phyloP scores from a whole-genome alignment of 2,113 vertebrate genomes.

The Leptocoma aspasia region DNA sequence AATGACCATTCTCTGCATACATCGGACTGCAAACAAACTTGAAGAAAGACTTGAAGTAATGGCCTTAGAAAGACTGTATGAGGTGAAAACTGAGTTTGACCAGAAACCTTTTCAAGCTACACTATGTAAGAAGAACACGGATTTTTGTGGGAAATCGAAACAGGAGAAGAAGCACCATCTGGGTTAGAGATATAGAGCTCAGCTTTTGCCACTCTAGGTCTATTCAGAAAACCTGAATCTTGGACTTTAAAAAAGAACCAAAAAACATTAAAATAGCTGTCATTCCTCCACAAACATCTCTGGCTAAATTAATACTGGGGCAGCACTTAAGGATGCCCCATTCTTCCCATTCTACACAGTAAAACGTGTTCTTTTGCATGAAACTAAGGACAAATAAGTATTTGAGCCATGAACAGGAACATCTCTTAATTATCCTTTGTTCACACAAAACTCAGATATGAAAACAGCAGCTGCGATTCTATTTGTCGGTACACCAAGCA shows the following conservation, averaged over 20 bases:
- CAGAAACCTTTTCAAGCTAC: not conserved
- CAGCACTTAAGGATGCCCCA: not conserved
- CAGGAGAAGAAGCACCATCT: not conserved
- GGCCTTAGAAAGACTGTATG: not conserved
- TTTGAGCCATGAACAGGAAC: not conserved
- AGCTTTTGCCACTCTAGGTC: not conserved
- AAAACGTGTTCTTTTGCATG: not conserved
- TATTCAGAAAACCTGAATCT: not conserved
- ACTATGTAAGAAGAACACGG: not conserved
- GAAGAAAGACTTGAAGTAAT: not conserved
- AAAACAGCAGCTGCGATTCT: not conserved
- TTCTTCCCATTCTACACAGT: not conserved
- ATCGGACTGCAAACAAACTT: not conserved
- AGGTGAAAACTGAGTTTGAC: not conserved
- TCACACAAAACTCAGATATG: not conserved
- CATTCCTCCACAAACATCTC: not conserved
- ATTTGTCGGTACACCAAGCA: not conserved
- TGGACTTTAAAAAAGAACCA: not conserved
- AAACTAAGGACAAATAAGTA: not conserved
- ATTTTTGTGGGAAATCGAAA: not conserved
- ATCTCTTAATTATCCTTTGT: not conserved
- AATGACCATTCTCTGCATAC: not conserved
- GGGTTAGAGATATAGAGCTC: not conserved
- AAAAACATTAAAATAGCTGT: not conserved
- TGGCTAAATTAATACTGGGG: not conserved